Percentiles rank a stretch among this genome's conserved stretches.
Evolutionary conservation across 2,113 vertebrate species (phyloP).

Genomic region (Scartelaos histophorus): DNA sequence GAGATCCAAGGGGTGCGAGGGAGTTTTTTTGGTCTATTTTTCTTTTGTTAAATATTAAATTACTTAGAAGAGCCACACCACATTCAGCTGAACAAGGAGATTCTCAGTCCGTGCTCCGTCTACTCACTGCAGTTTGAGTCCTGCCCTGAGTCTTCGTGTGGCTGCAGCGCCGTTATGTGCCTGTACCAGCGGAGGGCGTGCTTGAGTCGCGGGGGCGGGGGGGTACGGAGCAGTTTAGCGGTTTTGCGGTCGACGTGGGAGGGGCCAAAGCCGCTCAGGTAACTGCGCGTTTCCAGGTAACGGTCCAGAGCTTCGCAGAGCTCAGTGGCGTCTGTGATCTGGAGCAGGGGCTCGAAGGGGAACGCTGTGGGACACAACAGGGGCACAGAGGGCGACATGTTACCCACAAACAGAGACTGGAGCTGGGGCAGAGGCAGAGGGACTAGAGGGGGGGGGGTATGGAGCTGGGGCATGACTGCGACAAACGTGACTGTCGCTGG

Average conservation of each 20-base stretch:
- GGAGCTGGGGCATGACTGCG: not conserved
- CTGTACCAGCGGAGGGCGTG: conserved; percentile 95
- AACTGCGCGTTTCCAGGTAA: conserved; percentile 92
- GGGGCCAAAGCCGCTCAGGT: conserved; percentile 88
- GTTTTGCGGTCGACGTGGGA: conserved; percentile 86
- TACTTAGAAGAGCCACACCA: no score
- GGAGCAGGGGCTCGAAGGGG: conserved; percentile 86
- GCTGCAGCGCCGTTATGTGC: conserved; percentile 88
- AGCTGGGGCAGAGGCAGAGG: not conserved
- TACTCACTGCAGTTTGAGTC: conserved; percentile 89
- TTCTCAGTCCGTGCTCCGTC: not conserved
- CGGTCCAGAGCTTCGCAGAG: conserved; percentile 85
- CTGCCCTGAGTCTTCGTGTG: conserved; percentile 72
- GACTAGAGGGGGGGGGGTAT: not conserved
- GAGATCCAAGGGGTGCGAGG: no score
- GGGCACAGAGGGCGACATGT: conserved; percentile 70
- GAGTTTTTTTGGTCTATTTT: no score
- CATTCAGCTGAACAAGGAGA: not conserved
- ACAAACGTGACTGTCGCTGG: not conserved
- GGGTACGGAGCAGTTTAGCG: conserved; percentile 82
- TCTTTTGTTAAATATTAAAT: no score
- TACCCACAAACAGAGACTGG: conserved; percentile 15
- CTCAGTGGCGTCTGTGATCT: conserved; percentile 84
- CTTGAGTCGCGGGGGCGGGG: conserved; percentile 85
- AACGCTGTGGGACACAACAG: conserved; percentile 83